Percentiles rank a stretch among this genome's conserved stretches.
Conservation (phyloP, 2,888 invertebrate species). For the Apocheima hispidaria region DNA sequence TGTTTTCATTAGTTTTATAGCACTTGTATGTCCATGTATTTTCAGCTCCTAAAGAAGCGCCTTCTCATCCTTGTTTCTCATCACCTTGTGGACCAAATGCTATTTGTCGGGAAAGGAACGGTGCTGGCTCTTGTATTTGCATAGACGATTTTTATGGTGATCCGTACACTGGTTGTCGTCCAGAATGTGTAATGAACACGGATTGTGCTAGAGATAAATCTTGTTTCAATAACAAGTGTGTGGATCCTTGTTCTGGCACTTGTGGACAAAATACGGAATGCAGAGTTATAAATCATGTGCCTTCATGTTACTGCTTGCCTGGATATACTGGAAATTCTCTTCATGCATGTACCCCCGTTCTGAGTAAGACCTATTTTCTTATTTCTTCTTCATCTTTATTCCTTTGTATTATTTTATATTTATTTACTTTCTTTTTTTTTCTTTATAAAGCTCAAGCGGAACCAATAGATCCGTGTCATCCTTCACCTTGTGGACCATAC, state of each 20-base stretch:
- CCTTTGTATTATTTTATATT: conserved; percentile 57
- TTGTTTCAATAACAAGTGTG: conserved; percentile 92
- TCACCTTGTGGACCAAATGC: conserved; percentile 93
- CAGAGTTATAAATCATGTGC: conserved; percentile 90
- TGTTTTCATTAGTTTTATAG: conserved; percentile 18
- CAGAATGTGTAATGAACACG: conserved; percentile 92
- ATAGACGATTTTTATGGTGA: conserved; percentile 91
- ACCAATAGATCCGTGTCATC: conserved; percentile 89
- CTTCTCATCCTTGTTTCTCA: conserved; percentile 91
- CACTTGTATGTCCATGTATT: conserved; percentile 53
- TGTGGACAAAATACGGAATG: conserved; percentile 93
- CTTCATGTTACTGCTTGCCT: conserved; percentile 90
- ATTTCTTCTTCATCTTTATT: conserved; percentile 58
- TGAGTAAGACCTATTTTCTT: conserved; percentile 85
- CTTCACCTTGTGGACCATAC: conserved; percentile 92
- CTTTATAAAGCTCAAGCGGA: conserved; percentile 75
- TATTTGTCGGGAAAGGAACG: conserved; percentile 90
- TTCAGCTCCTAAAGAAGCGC: conserved; percentile 86
- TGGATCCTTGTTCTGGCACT: conserved; percentile 91
- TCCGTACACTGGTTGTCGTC: conserved; percentile 92
- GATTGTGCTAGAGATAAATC: conserved; percentile 90
- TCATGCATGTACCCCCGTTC: conserved; percentile 87
- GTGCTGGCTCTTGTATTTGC: conserved; percentile 92
- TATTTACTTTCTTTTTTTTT: conserved; percentile 47
- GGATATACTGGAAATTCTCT: conserved; percentile 91